Evolutionary conservation across 1,140 invertebrate species (phyloP), one percentile per base, ranked within the genome.

Genomic region (Orius laevigatus): DNA sequence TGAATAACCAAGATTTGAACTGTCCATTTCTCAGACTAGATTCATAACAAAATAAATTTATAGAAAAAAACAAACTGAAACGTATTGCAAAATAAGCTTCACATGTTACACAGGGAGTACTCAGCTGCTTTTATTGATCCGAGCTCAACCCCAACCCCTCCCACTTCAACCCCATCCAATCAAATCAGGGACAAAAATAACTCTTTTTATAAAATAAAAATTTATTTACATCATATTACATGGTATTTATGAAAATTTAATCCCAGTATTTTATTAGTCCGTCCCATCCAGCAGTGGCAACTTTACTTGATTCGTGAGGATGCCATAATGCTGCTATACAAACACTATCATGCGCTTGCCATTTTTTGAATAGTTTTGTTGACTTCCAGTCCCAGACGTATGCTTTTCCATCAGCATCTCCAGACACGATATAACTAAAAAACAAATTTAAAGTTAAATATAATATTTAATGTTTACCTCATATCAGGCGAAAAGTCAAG

Each of bases 351-450:
- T 99, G 96, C 1, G 95, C 96, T 66, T 98, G 97, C 85, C 92
- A 98, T 62, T 95, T 96, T 61, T 87, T 92, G 63, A 92, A 95
- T 40, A 98, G 71, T 69, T 95, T 93, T 33, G 92, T 96, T 0
- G 90, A 94, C 64, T 98, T 97, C 94, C 94, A 99, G 63, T 98
- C 94, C 95, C 96, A 99, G 32, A 98, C 78, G 62, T 92, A 98
- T 55, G 93, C 82, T 67, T 97, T 98, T 1, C 96, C 96, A 70
- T 99, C 95, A 3, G 93, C 95, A 70, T 99, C 96, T n/a, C 96
- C 96, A 1, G 91, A 98, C 18, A 96, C 82, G 20, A 99, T 69
- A 63, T 98, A 98, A 60, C 90, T 91, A 64, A 25, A 78, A 75
- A 55, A 54, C 14, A 45, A 43, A 19, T 49, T 16, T 15, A 9